These are phyloP conservation scores for Choreutis nemorana DNA, from an alignment of 2,888 invertebrate genomes.

Conservation along the genomic window DNA sequence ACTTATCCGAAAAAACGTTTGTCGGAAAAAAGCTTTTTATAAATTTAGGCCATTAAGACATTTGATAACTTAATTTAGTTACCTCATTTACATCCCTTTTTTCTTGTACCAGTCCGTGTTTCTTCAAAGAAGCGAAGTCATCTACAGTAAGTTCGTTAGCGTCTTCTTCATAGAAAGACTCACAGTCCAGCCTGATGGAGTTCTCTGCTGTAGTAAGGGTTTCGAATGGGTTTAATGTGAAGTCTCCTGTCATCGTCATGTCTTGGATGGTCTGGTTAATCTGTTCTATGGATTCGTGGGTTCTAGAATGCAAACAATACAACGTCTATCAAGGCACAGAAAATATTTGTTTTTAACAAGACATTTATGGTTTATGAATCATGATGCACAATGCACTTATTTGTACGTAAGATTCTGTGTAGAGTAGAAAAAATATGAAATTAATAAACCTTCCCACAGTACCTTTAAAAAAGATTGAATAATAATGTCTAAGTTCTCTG, in stretches of 20 bases:
- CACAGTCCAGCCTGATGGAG: constrained; percentile 49
- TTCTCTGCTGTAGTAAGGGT: constrained; percentile 34
- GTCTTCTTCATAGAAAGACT: constrained; percentile 46
- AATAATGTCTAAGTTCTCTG: no score
- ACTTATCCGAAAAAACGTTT: no score
- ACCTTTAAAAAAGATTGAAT: no score
- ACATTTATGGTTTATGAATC: no score
- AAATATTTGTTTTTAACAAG: no score
- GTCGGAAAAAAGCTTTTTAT: no score
- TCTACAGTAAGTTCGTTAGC: constrained; percentile 48
- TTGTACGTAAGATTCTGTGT: no score
- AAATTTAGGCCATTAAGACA: no score
- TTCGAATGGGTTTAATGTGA: constrained; percentile 54
- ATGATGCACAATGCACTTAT: no score
- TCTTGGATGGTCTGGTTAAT: constrained; percentile 62
- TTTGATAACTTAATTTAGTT: constrained; percentile 1
- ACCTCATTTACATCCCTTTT: constrained; percentile 53
- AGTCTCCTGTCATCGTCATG: constrained; percentile 56
- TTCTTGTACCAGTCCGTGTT: constrained; percentile 44
- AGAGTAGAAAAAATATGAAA: no score
- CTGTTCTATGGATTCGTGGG: constrained; percentile 50
- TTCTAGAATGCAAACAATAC: constrained; percentile 19
- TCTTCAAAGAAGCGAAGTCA: constrained; percentile 54
- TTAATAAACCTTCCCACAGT: no score
- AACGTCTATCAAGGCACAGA: not conserved